These are phyloP conservation scores for Blera fallax DNA, from an alignment of 2,888 invertebrate species.

Conservation along the genomic window DNA sequence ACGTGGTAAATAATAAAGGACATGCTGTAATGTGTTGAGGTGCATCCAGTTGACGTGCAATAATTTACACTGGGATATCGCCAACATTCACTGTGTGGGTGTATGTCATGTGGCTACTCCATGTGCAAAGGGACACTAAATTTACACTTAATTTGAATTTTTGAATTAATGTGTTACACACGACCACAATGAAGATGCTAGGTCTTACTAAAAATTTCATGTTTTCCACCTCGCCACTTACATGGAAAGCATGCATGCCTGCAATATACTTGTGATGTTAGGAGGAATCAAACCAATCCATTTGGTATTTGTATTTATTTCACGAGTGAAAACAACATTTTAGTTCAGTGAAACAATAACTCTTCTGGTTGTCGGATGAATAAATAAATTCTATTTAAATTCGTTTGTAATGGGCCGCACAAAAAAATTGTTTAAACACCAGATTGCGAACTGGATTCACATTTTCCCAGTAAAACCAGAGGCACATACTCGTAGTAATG, in stretches of 20 bases:
- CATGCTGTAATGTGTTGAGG: neutral
- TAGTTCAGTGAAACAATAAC: neutral
- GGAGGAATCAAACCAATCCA: neutral
- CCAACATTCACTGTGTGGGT: neutral
- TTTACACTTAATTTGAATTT: conserved; percentile 23
- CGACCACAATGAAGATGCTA: neutral
- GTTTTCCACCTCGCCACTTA: neutral
- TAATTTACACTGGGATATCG: conserved; percentile 33
- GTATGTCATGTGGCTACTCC: neutral
- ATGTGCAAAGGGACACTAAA: neutral
- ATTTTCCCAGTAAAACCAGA: neutral
- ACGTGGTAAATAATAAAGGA: conserved; percentile 32
- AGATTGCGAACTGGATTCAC: neutral
- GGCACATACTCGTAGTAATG: too few relatives aligned
- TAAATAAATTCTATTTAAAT: conserved; percentile 16
- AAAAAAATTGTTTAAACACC: neutral
- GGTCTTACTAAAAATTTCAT: neutral
- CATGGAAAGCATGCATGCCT: neutral
- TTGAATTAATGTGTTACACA: conserved; percentile 21
- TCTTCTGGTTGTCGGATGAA: neutral
- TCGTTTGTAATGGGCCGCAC: neutral
- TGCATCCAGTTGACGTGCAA: conserved; percentile 19
- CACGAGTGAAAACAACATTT: neutral
- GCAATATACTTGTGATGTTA: neutral
- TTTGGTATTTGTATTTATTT: neutral